Percentiles rank a stretch among this genome's conserved stretches.
Conservation (phyloP, 2,113 vertebrate genomes). For the Cnemophilus loriae region DNA sequence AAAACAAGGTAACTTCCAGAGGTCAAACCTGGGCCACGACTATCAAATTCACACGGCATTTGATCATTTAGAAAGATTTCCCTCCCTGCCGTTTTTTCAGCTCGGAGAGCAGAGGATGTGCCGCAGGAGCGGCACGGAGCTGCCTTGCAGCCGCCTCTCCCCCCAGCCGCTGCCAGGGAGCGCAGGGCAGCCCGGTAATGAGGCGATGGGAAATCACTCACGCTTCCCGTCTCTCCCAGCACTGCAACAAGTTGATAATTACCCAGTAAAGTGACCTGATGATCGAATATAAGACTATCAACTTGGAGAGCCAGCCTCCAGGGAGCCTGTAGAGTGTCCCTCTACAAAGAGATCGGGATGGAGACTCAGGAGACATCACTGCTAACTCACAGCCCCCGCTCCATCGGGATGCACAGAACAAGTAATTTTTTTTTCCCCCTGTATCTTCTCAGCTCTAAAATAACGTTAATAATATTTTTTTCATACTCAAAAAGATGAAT, state of each 20-base stretch:
- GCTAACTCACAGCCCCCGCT: neutral
- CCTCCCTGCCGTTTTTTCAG: neutral
- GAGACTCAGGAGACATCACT: neutral
- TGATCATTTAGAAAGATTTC: neutral
- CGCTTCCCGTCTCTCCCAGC: neutral
- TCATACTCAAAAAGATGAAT: neutral
- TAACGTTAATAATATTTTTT: neutral
- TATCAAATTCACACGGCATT: neutral
- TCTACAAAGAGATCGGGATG: neutral
- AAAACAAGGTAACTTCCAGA: neutral
- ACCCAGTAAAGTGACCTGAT: neutral
- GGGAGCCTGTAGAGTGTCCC: too few relatives aligned
- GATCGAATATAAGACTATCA: neutral
- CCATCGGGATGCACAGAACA: neutral
- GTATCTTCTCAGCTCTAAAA: neutral
- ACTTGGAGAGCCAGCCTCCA: neutral
- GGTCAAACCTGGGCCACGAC: slow-evolving; percentile 21
- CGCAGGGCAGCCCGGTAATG: neutral
- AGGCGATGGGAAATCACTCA: neutral
- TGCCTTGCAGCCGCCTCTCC: neutral
- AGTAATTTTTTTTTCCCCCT: neutral
- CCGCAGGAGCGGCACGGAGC: accelerated
- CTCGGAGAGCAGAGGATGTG: neutral
- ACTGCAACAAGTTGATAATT: neutral
- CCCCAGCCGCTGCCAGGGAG: neutral